Conservation (phyloP, 2,797 vertebrate species). For the Channallabes apus region DNA sequence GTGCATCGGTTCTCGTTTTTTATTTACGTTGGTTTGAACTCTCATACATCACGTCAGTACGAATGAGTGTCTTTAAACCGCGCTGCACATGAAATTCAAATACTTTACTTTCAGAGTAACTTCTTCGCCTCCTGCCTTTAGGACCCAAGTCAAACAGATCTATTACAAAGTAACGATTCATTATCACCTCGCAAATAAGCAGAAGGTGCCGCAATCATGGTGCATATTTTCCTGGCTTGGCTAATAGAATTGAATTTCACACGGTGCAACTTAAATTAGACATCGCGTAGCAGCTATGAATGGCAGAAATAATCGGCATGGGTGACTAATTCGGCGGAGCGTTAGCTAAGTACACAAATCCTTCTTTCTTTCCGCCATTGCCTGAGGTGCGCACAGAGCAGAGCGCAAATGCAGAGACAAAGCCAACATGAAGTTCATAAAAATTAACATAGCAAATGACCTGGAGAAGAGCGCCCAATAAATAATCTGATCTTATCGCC, state of each 20-base stretch:
- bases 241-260: constrained; percentile 90
- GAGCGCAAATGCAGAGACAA: constrained; percentile 88
- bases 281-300: constrained; percentile 83
- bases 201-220: constrained; percentile 77
- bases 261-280: constrained; percentile 87
- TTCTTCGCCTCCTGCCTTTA: constrained; percentile 68
- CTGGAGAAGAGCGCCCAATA: constrained; percentile 87
- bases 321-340: constrained; percentile 90
- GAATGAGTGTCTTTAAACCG: neutral
- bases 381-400: constrained; percentile 86
- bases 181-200: constrained; percentile 76
- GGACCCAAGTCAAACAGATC: constrained; percentile 78
- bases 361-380: constrained; percentile 73
- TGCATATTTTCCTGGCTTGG: constrained; percentile 70
- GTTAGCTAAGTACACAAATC: constrained; percentile 93
- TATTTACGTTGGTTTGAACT: neutral
- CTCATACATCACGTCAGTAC: neutral
- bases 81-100: neutral
- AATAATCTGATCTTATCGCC: constrained; percentile 90
- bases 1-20: neutral
- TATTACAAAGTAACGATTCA: constrained; percentile 78
- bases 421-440: constrained; percentile 92
- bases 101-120: neutral
- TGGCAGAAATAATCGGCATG: constrained; percentile 92
- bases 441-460: constrained; percentile 97